A percentile compares a stretch with the other conserved stretches of the same genome.
These are phyloP conservation scores for Drosophila lowei DNA, from an alignment of 1,140 invertebrate species.

Conservation along the genomic window DNA sequence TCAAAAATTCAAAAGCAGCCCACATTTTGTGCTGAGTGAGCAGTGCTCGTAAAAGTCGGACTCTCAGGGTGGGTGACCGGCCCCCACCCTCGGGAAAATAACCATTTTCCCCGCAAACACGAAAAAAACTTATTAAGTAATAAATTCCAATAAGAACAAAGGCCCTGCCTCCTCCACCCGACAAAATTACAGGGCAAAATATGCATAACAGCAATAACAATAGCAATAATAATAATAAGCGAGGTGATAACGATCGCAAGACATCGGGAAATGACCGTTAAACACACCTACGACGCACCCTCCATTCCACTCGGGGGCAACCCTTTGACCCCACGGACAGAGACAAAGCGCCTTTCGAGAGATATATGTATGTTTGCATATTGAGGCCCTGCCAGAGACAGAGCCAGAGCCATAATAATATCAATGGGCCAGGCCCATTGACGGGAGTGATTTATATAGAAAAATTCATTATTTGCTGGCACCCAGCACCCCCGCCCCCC, in stretches of 20 bases:
- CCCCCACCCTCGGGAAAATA: slow-evolving; percentile 5
- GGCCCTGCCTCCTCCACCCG: background rate
- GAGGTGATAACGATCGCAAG: slow-evolving; percentile 77
- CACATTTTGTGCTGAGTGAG: slow-evolving; percentile 60
- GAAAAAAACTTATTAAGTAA: slow-evolving; percentile 77
- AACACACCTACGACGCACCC: slow-evolving; percentile 71
- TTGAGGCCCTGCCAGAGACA: slow-evolving; percentile 13
- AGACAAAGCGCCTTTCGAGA: slow-evolving; percentile 44
- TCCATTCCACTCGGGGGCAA: slow-evolving; percentile 17
- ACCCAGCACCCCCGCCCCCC: slow-evolving; percentile 6
- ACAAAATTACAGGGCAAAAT: slow-evolving; percentile 42
- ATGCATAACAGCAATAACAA: slow-evolving; percentile 65
- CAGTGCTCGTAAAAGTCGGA: slow-evolving; percentile 66
- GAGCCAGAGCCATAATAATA: slow-evolving; percentile 37
- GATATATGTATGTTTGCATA: slow-evolving; percentile 50
- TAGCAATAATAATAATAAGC: slow-evolving; percentile 69
- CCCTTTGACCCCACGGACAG: slow-evolving; percentile 52
- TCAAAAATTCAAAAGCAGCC: slow-evolving; percentile 58
- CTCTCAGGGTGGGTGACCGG: background rate
- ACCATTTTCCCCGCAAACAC: background rate
- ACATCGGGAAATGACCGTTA: slow-evolving; percentile 80
- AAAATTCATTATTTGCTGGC: slow-evolving; percentile 76
- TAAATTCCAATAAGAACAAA: slow-evolving; percentile 80
- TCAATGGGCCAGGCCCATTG: slow-evolving; percentile 75
- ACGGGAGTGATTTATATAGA: slow-evolving; percentile 78